A percentile compares a stretch with the other conserved stretches of the same genome.
Conservation (phyloP, 1,140 invertebrate genomes). For the Zaprionus ornatus region DNA sequence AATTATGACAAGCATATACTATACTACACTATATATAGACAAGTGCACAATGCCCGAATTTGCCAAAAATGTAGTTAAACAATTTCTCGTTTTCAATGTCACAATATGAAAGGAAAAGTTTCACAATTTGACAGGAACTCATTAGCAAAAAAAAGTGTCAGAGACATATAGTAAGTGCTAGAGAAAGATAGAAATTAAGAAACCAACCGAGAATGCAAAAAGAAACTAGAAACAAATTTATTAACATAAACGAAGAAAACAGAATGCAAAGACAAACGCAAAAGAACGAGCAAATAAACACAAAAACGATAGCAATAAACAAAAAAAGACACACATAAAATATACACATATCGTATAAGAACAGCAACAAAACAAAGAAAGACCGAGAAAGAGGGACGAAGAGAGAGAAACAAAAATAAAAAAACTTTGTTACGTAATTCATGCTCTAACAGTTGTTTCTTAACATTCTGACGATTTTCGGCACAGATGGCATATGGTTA, state of each 20-base stretch:
- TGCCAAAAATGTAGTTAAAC: constrained; percentile 8
- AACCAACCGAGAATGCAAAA: background rate
- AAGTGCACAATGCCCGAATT: constrained; percentile 7
- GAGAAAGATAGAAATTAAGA: constrained; percentile 18
- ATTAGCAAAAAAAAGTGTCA: constrained; percentile 52
- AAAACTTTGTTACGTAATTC: constrained; percentile 67
- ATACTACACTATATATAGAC: background rate
- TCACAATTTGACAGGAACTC: constrained; percentile 41
- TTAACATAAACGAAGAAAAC: constrained; percentile 51
- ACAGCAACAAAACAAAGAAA: constrained; percentile 44
- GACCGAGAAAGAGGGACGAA: constrained; percentile 28
- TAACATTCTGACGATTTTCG: constrained; percentile 6
- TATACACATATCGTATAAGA: constrained; percentile 22
- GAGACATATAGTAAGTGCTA: constrained; percentile 20
- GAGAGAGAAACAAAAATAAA: constrained; percentile 27
- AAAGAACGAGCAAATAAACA: constrained; percentile 4
- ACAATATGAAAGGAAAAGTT: constrained; percentile 47
- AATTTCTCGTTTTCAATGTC: constrained; percentile 60
- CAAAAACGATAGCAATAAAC: constrained; percentile 44
- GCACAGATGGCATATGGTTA: constrained; percentile 11
- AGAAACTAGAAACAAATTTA: background rate
- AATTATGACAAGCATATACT: background rate
- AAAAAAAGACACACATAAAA: constrained; percentile 26
- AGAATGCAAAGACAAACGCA: constrained; percentile 4
- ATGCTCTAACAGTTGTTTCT: constrained; percentile 4